Evolutionary conservation across 2,113 vertebrate genomes (phyloP), one percentile per base, ranked within the genome.

Genomic region (Ramphastos sulfuratus): DNA sequence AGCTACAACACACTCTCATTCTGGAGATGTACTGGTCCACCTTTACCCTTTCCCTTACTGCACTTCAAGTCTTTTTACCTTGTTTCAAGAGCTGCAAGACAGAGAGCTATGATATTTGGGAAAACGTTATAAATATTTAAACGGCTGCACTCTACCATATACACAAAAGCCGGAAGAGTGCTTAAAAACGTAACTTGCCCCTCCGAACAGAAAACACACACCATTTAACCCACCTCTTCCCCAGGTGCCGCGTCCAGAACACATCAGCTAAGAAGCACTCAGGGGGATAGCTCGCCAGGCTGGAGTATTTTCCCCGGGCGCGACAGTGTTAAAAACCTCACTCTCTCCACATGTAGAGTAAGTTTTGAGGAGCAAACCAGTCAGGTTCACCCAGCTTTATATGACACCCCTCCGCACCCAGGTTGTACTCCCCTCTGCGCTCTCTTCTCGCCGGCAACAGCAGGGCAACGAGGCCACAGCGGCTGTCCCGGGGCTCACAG

Each of bases 51-150:
- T 13, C 48, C 33, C 52, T 48, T 14, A 46, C 30, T 44, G 69
- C 12, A 0, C 17, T 46, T 81, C 52, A 48, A 50, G 66, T 27
- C 46, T 33, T 69, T 69, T 50, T 25, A 70, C n/a, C 23, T 44
- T 7, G 0, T 80, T 60, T 69, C 39, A 11, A 7, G 3, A 70
- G 8, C 25, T 5, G 0, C 3, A 42, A 42, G 20, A 25, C 11
- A 55, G 19, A 75, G 48, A 65, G 6, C 30, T 9, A 3, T 1
- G n/a, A 0, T 12, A 58, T 33, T 55, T 31, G 7, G 2, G 35
- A 25, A 66, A 80, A 23, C 0, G 9, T 8, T 39, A 46, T 3
- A 46, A 75, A 44, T 15, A 46, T 4, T 56, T 46, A 42, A 56
- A 65, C 1, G 2, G 35, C 27, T 65, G 35, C 30, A 24, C 17